Base-by-base conservation (phyloP, 2,888 invertebrate species). In the Ischnus inquisitorius region DNA sequence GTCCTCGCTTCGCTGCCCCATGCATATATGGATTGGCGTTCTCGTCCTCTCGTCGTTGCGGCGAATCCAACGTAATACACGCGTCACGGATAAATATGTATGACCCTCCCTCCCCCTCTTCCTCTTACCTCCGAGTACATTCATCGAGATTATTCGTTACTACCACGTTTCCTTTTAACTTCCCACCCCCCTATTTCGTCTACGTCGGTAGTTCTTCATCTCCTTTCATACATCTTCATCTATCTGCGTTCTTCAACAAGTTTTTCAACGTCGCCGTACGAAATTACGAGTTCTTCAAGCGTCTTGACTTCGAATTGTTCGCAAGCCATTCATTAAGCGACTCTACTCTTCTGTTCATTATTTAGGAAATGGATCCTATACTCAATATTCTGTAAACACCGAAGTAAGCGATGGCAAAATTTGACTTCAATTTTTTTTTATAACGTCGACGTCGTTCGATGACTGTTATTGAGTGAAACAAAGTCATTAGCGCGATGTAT, bases 131-230 rank as follows among this genome's bases (percentile, higher is more conserved):
- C 25, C 60, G 87, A 75, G 86, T 84, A 19, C 48, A 87, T 86
- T 86, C 88, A 89, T 86, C 86, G 89, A 87, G 87, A 90, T 90
- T 89, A 89, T 90, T 89, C 89, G 86, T 88, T 88, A 86, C 88
- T 48, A 87, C 82, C 84, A 81, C 85, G 84, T 87, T 88, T 85
- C 84, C 86, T 85, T 85, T 84, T 43, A 62, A 16, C 48, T 39
- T 28, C 34, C 39, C 57, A 71, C 46, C 19, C 12, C 48, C 46
- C 41, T 34, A 4, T 34, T 34, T 34, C 34, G 34, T 34, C 57
- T 43, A 34, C 6, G 67, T 41, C 77, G 22, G 28, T 34, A 6
- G 34, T 46, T 57, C 48, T 74, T 41, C 60, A n/a, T 67, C n/a
- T 14, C 14, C 54, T 16, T 48, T 60, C 25, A 51, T 12, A 39